Conservation (phyloP, 2,113 vertebrate species). For the Toxostoma redivivum region DNA sequence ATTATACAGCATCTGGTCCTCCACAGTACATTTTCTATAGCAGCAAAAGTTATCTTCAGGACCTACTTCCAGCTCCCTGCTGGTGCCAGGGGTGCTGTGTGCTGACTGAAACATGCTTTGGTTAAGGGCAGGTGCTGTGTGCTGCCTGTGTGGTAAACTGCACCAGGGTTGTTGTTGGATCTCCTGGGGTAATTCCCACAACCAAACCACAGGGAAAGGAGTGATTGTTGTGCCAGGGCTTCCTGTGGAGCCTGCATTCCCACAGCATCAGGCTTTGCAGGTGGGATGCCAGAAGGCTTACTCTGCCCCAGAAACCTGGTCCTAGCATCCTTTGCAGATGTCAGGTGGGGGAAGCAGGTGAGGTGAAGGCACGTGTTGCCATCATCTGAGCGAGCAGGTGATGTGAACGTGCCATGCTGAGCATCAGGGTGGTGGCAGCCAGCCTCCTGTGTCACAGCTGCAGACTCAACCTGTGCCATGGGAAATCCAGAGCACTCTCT, state of each 20-base stretch:
- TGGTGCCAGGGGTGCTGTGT: neutral
- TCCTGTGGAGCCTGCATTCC: neutral
- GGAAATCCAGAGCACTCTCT: neutral
- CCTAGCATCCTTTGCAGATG: neutral
- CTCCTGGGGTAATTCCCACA: neutral
- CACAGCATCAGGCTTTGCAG: neutral
- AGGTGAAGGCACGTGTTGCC: neutral
- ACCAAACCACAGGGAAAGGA: neutral
- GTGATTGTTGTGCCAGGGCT: neutral
- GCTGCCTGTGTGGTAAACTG: neutral
- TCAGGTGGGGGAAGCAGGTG: neutral
- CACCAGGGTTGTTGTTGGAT: neutral
- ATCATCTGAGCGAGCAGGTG: neutral
- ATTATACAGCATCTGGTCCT: neutral
- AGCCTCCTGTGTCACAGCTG: neutral
- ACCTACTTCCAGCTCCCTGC: neutral
- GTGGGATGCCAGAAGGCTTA: neutral
- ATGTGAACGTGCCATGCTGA: neutral
- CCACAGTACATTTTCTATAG: neutral
- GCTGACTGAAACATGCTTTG: neutral
- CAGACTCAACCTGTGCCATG: rapidly evolving
- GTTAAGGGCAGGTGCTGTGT: neutral
- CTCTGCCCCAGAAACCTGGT: neutral
- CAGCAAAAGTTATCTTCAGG: neutral
- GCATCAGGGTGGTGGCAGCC: neutral